Base-by-base conservation (phyloP, 2,888 invertebrate genomes). In the Thyatira batis region DNA sequence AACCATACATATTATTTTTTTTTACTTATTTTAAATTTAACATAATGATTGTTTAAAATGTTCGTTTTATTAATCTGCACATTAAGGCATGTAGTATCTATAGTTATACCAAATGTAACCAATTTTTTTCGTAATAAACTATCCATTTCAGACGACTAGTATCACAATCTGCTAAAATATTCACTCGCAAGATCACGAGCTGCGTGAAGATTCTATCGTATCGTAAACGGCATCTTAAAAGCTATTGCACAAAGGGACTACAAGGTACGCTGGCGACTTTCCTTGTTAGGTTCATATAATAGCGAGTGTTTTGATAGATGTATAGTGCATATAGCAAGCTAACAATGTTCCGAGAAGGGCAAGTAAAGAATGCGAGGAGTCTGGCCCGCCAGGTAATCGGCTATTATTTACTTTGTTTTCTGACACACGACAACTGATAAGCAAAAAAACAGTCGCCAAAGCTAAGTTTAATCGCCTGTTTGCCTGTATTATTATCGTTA, bases 321-420 rank as follows among this genome's bases (percentile, higher is more conserved):
- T 39, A 39, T 17, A 2, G 17, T 39, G 8, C n/a, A 5, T 17
- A 39, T 44, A 21, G 10, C 46, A 46, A 50, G 44, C 21, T 51
- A 55, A 54, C 58, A 50, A 51, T 50, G 54, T 60, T 63, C 60
- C 55, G 46, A 64, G 61, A 61, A 58, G 56, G 56, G 30, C 53
- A 46, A 51, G 58, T 52, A 30, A 55, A 54, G 58, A 67, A 67
- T 61, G 60, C 55, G 23, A 28, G 50, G 44, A 28, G 45, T 51
- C 54, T 49, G 45, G 48, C 39, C 55, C 17, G 28, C 46, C 51
- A 50, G 39, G 51, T 45, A 54, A 33, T 45, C 49, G 11, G 45
- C 53, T 53, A 52, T 53, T 50, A 44, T 10, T 25, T 3, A 46
- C 48, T 54, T 55, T 50, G 55, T 53, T 55, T 55, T 53, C 50